A percentile compares a stretch with the other conserved stretches of the same genome.
Conservation (phyloP, 2,113 vertebrate genomes). For the Caranx melampygus region DNA sequence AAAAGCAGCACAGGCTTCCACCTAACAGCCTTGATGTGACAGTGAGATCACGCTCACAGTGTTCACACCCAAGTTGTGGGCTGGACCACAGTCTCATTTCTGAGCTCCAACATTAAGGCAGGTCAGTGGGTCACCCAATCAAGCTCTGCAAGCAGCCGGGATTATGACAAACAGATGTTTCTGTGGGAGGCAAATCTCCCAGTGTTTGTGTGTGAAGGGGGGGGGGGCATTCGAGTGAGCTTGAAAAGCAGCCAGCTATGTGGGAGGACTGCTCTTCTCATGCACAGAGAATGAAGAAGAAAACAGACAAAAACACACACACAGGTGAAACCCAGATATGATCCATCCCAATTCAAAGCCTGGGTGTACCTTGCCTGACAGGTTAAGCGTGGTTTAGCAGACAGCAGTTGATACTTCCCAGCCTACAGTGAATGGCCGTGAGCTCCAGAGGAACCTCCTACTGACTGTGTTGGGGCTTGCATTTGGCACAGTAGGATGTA, state of each 20-base stretch:
- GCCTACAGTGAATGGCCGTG: slow-evolving; percentile 10
- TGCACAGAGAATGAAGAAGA: not conserved
- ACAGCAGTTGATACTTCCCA: not conserved
- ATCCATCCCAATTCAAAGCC: not conserved
- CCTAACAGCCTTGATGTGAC: slow-evolving; percentile 7
- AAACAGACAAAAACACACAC: not conserved
- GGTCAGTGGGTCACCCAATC: slow-evolving; percentile 80
- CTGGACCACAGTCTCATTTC: slow-evolving; percentile 38
- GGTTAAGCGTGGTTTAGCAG: slow-evolving; percentile 52
- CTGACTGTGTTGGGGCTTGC: slow-evolving; percentile 70
- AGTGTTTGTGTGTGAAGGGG: not conserved
- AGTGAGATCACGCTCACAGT: slow-evolving; percentile 2
- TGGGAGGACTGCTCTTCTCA: not conserved
- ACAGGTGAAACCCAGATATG: slow-evolving; percentile 43
- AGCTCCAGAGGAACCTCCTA: slow-evolving; percentile 25
- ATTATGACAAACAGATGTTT: slow-evolving; percentile 82
- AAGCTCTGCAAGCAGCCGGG: slow-evolving; percentile 61
- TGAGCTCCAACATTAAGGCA: slow-evolving; percentile 41
- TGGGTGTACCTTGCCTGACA: slow-evolving; percentile 50
- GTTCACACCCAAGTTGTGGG: slow-evolving; percentile 62
- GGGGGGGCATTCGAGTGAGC: not conserved
- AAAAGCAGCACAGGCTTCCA: not conserved
- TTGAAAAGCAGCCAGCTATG: slow-evolving; percentile 31
- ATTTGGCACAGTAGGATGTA: slow-evolving; percentile 49
- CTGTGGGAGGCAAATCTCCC: slow-evolving; percentile 52